These are phyloP conservation scores for Sarcophaga variegata DNA, from an alignment of 2,888 invertebrate genomes.

Conservation along the genomic window DNA sequence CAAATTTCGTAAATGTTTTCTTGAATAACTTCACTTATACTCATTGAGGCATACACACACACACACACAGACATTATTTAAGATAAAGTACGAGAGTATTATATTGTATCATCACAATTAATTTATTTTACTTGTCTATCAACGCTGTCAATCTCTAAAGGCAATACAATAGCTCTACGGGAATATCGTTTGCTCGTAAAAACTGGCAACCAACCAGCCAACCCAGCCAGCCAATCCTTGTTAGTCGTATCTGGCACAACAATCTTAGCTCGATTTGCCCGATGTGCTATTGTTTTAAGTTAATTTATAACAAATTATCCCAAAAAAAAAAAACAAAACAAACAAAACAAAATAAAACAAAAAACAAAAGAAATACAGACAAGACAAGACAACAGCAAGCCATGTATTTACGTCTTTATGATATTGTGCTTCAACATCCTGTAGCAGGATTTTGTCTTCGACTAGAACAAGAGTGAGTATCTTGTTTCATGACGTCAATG, in stretches of 20 bases:
- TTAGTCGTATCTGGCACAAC: conserved; percentile 8
- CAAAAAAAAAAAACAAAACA: conserved; percentile 42
- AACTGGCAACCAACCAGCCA: neutral
- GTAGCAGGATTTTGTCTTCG: neutral
- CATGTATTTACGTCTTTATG: conserved; percentile 30
- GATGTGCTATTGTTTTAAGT: conserved; percentile 36
- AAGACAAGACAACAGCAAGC: neutral
- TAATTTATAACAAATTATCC: conserved; percentile 55
- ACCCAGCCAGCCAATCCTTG: neutral
- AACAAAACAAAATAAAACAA: conserved; percentile 11
- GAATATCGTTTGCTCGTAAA: neutral
- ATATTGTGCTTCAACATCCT: neutral
- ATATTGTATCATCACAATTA: conserved; percentile 76
- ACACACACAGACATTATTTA: neutral
- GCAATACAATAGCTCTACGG: neutral
- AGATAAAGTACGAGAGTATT: conserved; percentile 30
- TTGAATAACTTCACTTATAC: neutral
- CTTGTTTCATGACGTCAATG: neutral
- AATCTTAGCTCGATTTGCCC: conserved; percentile 2
- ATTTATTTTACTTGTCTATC: conserved; percentile 77
- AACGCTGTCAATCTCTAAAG: conserved; percentile 77
- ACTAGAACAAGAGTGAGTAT: neutral
- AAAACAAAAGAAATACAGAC: neutral
- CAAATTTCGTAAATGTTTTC: conserved; percentile 71
- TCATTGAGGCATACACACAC: neutral